Evolutionary conservation across 1,140 invertebrate genomes (phyloP), one percentile per base, ranked within the genome.

Genomic region (Hydropsyche tenuis): DNA sequence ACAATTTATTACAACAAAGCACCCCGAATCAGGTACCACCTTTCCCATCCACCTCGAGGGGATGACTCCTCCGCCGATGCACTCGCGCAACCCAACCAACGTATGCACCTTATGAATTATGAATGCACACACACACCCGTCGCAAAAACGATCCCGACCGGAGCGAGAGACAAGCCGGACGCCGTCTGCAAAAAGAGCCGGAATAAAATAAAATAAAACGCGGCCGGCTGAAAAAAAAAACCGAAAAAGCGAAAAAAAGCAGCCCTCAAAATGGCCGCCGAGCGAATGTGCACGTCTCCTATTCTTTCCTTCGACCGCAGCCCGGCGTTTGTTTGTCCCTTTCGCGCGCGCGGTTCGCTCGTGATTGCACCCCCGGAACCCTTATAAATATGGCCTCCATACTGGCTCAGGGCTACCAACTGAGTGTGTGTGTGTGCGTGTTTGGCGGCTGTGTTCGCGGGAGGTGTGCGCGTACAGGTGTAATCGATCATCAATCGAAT

Each of bases 251-350:
- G 7, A 22, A 9, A 85, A 85, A 84, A 83, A 85, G 81, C 83
- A 84, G 83, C 83, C 83, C 83, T 85, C 84, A 85, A 85, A 85
- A 85, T 85, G 84, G 84, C 84, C 82, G 83, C 84, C 84, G 81
- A 81, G 81, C 79, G 79, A 81, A 76, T 76, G 70, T 81, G 80
- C 82, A 80, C 79, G 78, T 73, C 64, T 75, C 79, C 71, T 79
- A 81, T 81, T 75, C 78, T 80, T 77, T 66, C 69, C 69, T 53
- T 64, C 62, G 30, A 64, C 46, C 62, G 69, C 72, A 63, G 48
- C 18, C 78, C 77, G 42, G 62, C 42, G 56, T 68, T 25, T 18
- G 18, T 75, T 14, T 63, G 60, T 62, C 60, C 71, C 74, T 81
- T 81, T 82, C 82, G 82, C 82, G 43, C 82, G 66, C 81, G 81